Base-by-base conservation (phyloP, 2,797 vertebrate genomes). In the Spinibarbus caldwelli region DNA sequence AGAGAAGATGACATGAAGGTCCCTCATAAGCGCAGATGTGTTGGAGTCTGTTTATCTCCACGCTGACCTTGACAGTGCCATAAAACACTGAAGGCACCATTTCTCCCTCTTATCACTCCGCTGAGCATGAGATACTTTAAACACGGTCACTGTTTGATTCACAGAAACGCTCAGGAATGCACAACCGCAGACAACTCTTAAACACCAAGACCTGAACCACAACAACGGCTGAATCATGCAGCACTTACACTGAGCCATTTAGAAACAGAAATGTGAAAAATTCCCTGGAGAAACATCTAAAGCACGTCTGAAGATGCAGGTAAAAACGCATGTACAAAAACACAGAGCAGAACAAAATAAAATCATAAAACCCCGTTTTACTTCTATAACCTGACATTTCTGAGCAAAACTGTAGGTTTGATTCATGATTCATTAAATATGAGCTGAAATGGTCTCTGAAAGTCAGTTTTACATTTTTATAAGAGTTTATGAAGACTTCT, bases 11-110 rank as follows among this genome's bases (percentile, higher is more conserved):
- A 64, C 38, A 64, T 38, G 75, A 78, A 78, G 75, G 75, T 31
- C 57, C n/a, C 59, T 36, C 43, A 26, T 66, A 52, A 62, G 52
- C 26, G n/a, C 88, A n/a, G 78, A 85, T 76, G 62, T 67, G 80
- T 86, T 86, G 83, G 85, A 87, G 78, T 88, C 89, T 89, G 86
- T 88, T 90, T 83, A 85, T 83, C 68, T 84, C 36, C 43, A 41
- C 26, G 19, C 88, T 89, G 88, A 78, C 86, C 89, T 91, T 88
- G 31, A 66, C 64, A 1, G 14, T 19, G 64, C 89, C 62, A 89
- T 89, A 54, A 88, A 90, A 91, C 84, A 77, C 47, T 85, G 86
- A 88, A 29, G 31, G 54, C 54, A 31, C 26, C 43, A 70, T 14
- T 31, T 67, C 43, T 86, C 17, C 82, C 86, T 43, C 52, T 86